Evolutionary conservation across 2,113 vertebrate genomes (phyloP).

Genomic region (Piprites chloris): DNA sequence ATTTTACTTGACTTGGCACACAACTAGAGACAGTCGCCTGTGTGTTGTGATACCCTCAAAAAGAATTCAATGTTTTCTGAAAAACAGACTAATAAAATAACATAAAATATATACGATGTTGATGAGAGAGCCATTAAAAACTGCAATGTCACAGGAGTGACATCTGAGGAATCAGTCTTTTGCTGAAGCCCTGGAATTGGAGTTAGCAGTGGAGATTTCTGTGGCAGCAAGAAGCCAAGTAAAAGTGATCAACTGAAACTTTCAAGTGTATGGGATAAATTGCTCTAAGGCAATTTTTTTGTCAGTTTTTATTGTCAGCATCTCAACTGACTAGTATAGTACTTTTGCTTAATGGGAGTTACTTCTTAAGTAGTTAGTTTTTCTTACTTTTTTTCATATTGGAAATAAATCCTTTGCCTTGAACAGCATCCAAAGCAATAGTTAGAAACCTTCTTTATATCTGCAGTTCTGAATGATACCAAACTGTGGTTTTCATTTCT

Average conservation of each 20-base stretch:
- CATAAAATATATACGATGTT: not conserved
- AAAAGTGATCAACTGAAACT: not conserved
- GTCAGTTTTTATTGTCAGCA: not conserved
- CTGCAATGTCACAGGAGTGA: not conserved
- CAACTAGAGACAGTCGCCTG: not conserved
- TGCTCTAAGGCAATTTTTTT: not conserved
- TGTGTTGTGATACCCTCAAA: not conserved
- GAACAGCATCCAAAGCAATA: not conserved
- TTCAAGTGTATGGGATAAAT: not conserved
- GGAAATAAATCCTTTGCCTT: not conserved
- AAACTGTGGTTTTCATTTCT: not conserved
- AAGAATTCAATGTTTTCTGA: not conserved
- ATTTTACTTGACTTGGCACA: not conserved
- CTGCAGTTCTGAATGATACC: not conserved
- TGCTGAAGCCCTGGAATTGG: not conserved
- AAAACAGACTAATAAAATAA: not conserved
- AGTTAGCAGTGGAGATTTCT: not conserved
- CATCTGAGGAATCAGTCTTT: not conserved
- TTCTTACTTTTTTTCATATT: not conserved
- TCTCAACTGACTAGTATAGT: not conserved
- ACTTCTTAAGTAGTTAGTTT: not conserved
- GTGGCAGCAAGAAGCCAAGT: not conserved
- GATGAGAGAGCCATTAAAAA: rapidly evolving
- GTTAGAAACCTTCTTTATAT: not conserved
- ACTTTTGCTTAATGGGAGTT: not conserved